These are phyloP conservation scores for Bombus difficillimus DNA, from an alignment of 1,140 invertebrate species.

Conservation along the genomic window DNA sequence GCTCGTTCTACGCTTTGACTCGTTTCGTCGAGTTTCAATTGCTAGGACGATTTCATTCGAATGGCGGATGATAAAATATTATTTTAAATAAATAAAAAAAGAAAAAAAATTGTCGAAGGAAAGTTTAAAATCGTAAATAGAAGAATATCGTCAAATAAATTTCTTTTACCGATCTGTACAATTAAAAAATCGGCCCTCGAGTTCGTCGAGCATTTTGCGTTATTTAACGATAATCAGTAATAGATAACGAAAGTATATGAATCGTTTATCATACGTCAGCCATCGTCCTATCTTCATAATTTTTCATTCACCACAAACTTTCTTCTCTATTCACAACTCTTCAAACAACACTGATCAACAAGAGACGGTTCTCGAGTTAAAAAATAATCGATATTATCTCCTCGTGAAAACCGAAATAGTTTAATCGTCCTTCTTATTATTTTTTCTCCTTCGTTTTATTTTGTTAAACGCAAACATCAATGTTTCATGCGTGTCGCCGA, in stretches of 20 bases:
- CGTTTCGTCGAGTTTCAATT: slow-evolving; percentile 18
- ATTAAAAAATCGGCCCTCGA: not conserved
- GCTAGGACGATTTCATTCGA: slow-evolving; percentile 32
- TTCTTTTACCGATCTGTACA: not conserved
- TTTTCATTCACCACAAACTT: not conserved
- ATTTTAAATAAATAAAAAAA: not conserved
- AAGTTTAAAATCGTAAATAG: not conserved
- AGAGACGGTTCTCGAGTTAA: slow-evolving; percentile 17
- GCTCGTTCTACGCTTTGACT: slow-evolving; percentile 55
- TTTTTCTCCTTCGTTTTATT: no score
- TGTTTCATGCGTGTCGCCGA: not conserved
- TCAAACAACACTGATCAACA: slow-evolving; percentile 27
- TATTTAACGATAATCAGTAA: not conserved
- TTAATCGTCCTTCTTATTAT: not conserved
- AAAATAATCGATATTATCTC: slow-evolving; percentile 6
- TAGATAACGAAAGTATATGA: not conserved
- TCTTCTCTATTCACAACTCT: not conserved
- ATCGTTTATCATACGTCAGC: slow-evolving; percentile 43
- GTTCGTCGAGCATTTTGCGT: not conserved
- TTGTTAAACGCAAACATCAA: not conserved
- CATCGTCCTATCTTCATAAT: slow-evolving; percentile 57
- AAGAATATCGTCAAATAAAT: not conserved
- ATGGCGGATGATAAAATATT: slow-evolving; percentile 40
- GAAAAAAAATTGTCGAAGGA: not conserved
- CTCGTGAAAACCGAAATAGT: slow-evolving; percentile 6